Evolutionary conservation across 2,113 vertebrate genomes (phyloP).

Genomic region (Carassius carassius): DNA sequence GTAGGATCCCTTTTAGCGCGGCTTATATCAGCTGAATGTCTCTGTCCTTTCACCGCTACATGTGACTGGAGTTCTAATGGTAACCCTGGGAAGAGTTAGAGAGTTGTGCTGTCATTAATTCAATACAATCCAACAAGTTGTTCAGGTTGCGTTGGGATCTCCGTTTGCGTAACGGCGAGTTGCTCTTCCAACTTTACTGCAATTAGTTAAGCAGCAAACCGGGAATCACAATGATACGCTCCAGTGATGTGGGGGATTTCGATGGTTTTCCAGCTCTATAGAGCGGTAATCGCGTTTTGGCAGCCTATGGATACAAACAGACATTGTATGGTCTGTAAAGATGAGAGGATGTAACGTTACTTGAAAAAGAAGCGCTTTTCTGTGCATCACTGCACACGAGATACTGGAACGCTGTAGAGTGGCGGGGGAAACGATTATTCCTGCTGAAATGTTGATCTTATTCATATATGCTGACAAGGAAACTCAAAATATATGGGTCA

Average conservation of each 20-base stretch:
- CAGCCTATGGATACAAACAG: not conserved
- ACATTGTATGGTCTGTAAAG: not conserved
- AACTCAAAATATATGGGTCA: not conserved
- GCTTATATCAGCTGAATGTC: not conserved
- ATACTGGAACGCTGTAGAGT: not conserved
- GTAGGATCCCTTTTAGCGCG: not conserved
- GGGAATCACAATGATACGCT: not conserved
- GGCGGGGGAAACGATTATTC: not conserved
- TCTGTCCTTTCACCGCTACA: not conserved
- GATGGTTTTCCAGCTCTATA: constrained; percentile 1
- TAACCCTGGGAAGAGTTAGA: not conserved
- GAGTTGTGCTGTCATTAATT: not conserved
- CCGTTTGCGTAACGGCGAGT: not conserved
- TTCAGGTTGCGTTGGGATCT: not conserved
- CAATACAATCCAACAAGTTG: constrained; percentile 16
- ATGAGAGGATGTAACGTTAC: not conserved
- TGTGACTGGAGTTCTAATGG: not conserved
- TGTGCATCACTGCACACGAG: not conserved
- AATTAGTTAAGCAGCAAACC: constrained; percentile 4
- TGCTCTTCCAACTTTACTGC: constrained; percentile 5
- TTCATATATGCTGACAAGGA: not conserved
- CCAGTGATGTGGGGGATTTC: not conserved
- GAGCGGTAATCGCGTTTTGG: not conserved
- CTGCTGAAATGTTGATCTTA: not conserved
- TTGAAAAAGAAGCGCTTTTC: constrained; percentile 7